Conservation (phyloP, 92 coral and sea anemone species). For the Plumapathes pennacea region DNA sequence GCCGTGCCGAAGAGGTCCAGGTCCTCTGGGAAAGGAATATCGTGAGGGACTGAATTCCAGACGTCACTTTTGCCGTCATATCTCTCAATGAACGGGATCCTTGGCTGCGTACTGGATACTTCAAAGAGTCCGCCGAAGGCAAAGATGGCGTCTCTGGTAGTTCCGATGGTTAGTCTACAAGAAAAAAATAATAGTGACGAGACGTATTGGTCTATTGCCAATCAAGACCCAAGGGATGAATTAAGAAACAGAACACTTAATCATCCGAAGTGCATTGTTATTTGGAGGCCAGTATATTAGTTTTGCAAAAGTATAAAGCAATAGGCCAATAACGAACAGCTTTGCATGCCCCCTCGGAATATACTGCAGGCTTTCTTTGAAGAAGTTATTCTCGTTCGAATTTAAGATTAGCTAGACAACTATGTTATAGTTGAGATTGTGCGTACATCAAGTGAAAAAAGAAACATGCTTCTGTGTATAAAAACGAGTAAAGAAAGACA, state of each 20-base stretch:
- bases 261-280: background rate
- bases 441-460: too few species aligned
- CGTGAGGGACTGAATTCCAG: slow-evolving; percentile 58
- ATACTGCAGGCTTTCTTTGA: too few species aligned
- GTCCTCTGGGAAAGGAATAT: slow-evolving; percentile 36
- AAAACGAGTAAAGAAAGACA: too few species aligned
- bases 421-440: too few species aligned
- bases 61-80: slow-evolving; percentile 65
- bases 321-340: too few species aligned
- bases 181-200: background rate
- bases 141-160: slow-evolving; percentile 20
- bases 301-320: background rate
- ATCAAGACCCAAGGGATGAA: background rate
- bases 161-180: slow-evolving; percentile 61
- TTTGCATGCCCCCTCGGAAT: too few species aligned
- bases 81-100: slow-evolving; percentile 70
- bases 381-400: too few species aligned
- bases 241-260: background rate
- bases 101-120: slow-evolving; percentile 55
- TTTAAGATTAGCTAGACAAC: too few species aligned
- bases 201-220: background rate
- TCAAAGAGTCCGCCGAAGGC: slow-evolving; percentile 90
- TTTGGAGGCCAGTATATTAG: background rate
- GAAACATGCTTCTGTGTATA: too few species aligned
- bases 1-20: slow-evolving; percentile 70